A percentile compares a stretch with the other conserved stretches of the same genome.
Conservation (phyloP, 2,113 vertebrate genomes). For the Psilopsiagon aurifrons region DNA sequence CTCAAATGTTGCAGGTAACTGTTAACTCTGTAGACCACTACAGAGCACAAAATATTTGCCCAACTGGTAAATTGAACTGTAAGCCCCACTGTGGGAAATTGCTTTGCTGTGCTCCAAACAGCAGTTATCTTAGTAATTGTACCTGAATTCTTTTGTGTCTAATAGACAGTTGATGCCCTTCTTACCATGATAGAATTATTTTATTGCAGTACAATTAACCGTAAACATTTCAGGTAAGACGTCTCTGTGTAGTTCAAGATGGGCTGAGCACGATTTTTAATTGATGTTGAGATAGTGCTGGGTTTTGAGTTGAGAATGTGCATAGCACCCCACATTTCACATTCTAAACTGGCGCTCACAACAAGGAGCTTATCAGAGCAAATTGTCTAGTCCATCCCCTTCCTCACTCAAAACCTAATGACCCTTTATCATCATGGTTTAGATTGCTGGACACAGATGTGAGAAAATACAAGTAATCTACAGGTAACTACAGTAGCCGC, state of each 20-base stretch:
- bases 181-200: conserved; percentile 72
- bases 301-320: conserved; percentile 60
- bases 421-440: conserved; percentile 89
- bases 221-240: conserved; percentile 22
- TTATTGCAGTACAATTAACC: conserved; percentile 69
- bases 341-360: conserved; percentile 82
- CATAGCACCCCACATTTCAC: conserved; percentile 75
- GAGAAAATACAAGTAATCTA: conserved; percentile 92
- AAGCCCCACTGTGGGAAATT: conserved; percentile 85
- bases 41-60: conserved; percentile 82
- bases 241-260: conserved; percentile 7
- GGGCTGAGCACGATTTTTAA: conserved; percentile 68
- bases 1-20: conserved; percentile 75
- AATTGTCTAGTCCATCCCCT: conserved; percentile 86
- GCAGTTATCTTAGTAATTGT: conserved; percentile 85
- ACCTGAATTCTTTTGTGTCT: conserved; percentile 80
- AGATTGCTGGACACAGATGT: conserved; percentile 89
- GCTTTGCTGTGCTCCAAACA: conserved; percentile 84
- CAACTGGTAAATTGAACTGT: conserved; percentile 87
- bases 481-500: conserved; percentile 88
- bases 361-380: conserved; percentile 88
- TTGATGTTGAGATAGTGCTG: conserved; percentile 51
- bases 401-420: conserved; percentile 90
- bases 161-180: conserved; percentile 76
- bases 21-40: conserved; percentile 83